Conservation (phyloP, 2,797 vertebrate species). For the Scleropages formosus region DNA sequence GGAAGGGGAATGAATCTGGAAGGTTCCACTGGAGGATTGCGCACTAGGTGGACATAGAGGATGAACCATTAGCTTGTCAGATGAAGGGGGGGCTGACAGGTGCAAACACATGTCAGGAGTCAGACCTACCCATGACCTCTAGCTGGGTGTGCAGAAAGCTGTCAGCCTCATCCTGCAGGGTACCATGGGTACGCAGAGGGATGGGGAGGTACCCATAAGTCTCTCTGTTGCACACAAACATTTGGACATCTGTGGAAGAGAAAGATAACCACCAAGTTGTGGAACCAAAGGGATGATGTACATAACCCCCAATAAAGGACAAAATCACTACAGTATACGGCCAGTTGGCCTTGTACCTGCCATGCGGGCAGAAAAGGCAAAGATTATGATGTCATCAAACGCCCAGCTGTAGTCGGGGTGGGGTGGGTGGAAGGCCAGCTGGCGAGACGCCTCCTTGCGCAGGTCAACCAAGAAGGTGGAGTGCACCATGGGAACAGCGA, state of each 20-base stretch:
- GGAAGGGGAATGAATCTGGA: slow-evolving; percentile 78
- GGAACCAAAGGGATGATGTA: background rate
- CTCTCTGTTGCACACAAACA: slow-evolving; percentile 87
- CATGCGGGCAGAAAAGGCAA: slow-evolving; percentile 85
- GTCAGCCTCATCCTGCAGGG: slow-evolving; percentile 79
- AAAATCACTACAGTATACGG: background rate
- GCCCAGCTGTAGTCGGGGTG: slow-evolving; percentile 85
- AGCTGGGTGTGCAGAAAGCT: slow-evolving; percentile 82
- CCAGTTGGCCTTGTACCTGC: slow-evolving; percentile 69
- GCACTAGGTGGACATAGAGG: slow-evolving; percentile 72
- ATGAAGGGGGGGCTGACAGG: background rate
- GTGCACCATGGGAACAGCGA: slow-evolving; percentile 91
- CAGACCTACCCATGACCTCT: slow-evolving; percentile 80
- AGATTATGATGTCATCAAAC: slow-evolving; percentile 93
- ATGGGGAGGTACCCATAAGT: slow-evolving; percentile 81
- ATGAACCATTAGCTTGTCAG: slow-evolving; percentile 12
- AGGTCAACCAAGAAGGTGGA: slow-evolving; percentile 89
- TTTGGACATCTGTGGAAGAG: slow-evolving; percentile 77
- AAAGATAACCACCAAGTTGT: background rate
- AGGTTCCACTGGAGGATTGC: slow-evolving; percentile 79
- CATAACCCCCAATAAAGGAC: background rate
- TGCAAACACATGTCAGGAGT: background rate
- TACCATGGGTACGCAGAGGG: slow-evolving; percentile 79
- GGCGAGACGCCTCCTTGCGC: slow-evolving; percentile 74
- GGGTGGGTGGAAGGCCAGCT: slow-evolving; percentile 82